phyloP scores from a whole-genome alignment of 1,140 invertebrate species.

The Macrobrachium rosenbergii region DNA sequence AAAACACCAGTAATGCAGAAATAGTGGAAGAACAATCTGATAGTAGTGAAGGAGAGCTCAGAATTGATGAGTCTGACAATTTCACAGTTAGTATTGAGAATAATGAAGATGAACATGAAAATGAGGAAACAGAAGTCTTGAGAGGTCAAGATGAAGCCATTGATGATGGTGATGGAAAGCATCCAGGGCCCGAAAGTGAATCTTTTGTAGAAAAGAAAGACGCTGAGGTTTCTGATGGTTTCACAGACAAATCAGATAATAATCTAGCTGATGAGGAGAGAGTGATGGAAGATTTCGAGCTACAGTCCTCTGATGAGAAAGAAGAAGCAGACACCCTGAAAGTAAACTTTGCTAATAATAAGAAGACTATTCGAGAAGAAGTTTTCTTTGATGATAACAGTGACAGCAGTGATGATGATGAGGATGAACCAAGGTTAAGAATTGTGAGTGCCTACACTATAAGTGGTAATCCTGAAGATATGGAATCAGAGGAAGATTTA shows the following conservation, averaged over 20 bases:
- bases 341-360: not conserved
- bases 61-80: slow-evolving; percentile 28
- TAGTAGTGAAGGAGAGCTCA: slow-evolving; percentile 36
- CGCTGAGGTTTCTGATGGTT: too few species aligned
- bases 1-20: not conserved
- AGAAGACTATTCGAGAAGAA: slow-evolving; percentile 31
- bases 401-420: slow-evolving; percentile 46
- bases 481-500: slow-evolving; percentile 6
- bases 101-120: not conserved
- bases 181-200: too few species aligned
- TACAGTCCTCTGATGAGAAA: too few species aligned
- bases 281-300: too few species aligned
- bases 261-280: too few species aligned
- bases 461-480: slow-evolving; percentile 17
- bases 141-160: too few species aligned
- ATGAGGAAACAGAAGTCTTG: too few species aligned
- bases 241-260: too few species aligned
- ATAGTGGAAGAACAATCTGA: slow-evolving; percentile 35
- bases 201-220: too few species aligned
- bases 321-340: not conserved
- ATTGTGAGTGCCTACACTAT: slow-evolving; percentile 58
- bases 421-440: slow-evolving; percentile 52
- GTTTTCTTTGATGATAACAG: slow-evolving; percentile 56
- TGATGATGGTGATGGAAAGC: too few species aligned
- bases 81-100: slow-evolving; percentile 8